Evolutionary conservation across 2,797 vertebrate genomes (phyloP).

Genomic region (Hemitrygon akajei): DNA sequence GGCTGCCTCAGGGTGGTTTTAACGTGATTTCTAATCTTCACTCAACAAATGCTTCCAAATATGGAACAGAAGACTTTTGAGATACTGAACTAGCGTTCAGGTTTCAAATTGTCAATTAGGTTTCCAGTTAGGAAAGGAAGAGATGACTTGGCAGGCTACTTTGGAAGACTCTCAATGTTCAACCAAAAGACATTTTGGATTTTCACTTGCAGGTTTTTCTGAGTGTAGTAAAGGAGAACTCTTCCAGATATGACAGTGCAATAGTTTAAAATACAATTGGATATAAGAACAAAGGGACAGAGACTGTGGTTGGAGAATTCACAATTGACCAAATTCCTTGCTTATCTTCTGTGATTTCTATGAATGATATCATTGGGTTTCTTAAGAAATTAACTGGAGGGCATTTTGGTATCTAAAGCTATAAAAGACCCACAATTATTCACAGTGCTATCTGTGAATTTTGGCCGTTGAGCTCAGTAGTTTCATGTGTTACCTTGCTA

Average conservation of each 20-base stretch:
- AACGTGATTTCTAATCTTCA: background rate
- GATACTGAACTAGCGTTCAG: background rate
- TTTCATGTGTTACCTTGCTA: background rate
- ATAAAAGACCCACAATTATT: background rate
- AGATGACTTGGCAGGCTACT: background rate
- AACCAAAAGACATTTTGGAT: background rate
- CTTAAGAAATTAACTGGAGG: background rate
- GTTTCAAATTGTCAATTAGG: background rate
- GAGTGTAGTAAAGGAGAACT: background rate
- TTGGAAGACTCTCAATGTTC: no score
- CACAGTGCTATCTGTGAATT: background rate
- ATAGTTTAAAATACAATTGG: background rate
- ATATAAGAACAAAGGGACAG: background rate
- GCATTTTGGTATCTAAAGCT: background rate
- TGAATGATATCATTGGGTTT: background rate
- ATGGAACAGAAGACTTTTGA: background rate
- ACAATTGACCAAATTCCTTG: background rate
- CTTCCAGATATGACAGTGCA: background rate
- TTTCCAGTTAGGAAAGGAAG: background rate
- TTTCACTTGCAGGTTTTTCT: background rate
- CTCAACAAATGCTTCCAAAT: background rate
- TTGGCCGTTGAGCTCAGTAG: background rate
- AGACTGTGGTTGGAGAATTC: background rate
- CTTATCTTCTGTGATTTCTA: background rate
- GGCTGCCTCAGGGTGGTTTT: background rate